phyloP scores from a whole-genome alignment of 2,797 vertebrate species.

The Enteromius unitaeniatus region DNA sequence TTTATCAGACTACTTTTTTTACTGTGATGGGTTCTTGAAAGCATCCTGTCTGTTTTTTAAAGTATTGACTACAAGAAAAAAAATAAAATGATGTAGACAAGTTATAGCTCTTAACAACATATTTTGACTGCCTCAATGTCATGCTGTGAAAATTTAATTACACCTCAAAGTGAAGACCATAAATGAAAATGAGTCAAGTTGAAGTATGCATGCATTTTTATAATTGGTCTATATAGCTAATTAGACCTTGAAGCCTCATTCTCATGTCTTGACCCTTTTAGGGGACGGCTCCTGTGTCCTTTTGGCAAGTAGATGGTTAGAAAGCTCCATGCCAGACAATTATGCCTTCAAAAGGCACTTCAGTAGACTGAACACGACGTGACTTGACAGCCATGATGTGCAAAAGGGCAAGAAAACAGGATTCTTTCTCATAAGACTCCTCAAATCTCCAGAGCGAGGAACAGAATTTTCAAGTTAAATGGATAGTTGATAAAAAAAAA shows the following conservation, averaged over 20 bases:
- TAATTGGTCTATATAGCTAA: conserved; percentile 15
- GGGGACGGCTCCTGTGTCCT: conserved; percentile 7
- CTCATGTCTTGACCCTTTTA: conserved; percentile 6
- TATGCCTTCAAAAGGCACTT: conserved; percentile 51
- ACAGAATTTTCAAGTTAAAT: conserved; percentile 11
- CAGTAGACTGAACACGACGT: neutral
- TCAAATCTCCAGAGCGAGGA: neutral
- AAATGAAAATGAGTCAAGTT: neutral
- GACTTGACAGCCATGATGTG: conserved; percentile 1
- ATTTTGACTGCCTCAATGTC: conserved; percentile 19
- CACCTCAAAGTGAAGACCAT: neutral
- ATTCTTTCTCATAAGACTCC: neutral
- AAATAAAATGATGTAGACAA: neutral
- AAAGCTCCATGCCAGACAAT: conserved; percentile 39
- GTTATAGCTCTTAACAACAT: neutral
- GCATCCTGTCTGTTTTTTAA: neutral
- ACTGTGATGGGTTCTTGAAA: conserved; percentile 15
- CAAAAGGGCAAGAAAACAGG: conserved; percentile 13
- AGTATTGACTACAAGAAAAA: neutral
- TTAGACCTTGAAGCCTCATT: neutral
- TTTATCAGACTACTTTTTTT: neutral
- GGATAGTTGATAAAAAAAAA: neutral
- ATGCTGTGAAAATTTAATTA: conserved; percentile 3
- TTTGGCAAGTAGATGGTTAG: neutral
- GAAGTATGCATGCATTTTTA: neutral